Evolutionary conservation across 2,113 vertebrate genomes (phyloP).

Genomic region (Crotalus helleri): DNA sequence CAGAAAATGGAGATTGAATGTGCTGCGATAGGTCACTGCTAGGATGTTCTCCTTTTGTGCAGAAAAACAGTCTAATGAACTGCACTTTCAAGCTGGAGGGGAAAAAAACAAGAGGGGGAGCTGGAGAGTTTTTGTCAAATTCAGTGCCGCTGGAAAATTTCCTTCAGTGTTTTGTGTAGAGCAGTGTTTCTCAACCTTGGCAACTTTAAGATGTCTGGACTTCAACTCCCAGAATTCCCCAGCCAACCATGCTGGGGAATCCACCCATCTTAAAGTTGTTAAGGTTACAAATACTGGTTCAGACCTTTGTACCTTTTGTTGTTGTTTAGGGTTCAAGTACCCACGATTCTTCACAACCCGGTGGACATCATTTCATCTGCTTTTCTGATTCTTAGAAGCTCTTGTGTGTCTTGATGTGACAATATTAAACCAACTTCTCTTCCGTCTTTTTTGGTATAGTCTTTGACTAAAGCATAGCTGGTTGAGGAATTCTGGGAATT

Average conservation of each 20-base stretch:
- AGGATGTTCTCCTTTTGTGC: slow-evolving; percentile 37
- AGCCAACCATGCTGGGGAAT: background rate
- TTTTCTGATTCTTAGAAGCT: background rate
- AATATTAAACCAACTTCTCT: background rate
- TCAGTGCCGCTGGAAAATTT: background rate
- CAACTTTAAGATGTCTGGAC: background rate
- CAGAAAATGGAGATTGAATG: slow-evolving; percentile 51
- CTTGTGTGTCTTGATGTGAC: background rate
- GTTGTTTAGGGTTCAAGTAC: background rate
- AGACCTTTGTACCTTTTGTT: background rate
- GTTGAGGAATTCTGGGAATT: background rate
- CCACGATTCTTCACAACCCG: background rate
- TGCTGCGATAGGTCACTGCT: slow-evolving; percentile 40
- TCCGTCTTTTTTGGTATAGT: background rate
- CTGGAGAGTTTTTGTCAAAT: background rate
- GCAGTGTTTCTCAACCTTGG: background rate
- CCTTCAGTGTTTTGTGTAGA: background rate
- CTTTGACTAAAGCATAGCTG: background rate
- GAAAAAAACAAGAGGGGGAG: background rate
- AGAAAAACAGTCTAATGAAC: slow-evolving; percentile 1
- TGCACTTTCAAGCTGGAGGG: background rate
- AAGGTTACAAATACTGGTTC: background rate
- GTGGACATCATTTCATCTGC: background rate
- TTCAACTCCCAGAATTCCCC: background rate
- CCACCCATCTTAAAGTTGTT: background rate